Evolutionary conservation across 2,797 vertebrate genomes (phyloP).

Genomic region (Centroberyx gerrardi): DNA sequence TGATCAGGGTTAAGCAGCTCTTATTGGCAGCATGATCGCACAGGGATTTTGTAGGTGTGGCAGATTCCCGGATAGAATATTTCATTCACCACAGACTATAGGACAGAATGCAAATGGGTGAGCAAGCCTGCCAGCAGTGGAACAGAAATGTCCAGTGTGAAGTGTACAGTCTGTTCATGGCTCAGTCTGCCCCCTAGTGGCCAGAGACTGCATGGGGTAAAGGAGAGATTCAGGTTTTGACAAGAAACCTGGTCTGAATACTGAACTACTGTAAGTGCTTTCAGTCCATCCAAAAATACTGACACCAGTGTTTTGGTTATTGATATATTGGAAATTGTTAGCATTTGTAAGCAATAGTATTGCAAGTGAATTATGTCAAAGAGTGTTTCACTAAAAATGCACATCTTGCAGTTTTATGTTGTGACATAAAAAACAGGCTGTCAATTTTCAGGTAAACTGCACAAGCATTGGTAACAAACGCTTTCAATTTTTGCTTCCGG

Average conservation of each 20-base stretch:
- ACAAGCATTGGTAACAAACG: background rate
- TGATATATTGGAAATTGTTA: background rate
- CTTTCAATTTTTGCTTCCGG: too few species aligned
- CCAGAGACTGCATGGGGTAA: conserved; percentile 13
- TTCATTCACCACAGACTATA: background rate
- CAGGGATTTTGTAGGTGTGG: background rate
- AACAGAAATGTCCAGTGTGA: conserved; percentile 33
- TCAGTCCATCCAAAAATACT: background rate
- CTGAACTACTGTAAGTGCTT: background rate
- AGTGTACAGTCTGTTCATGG: conserved; percentile 52
- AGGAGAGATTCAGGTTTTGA: background rate
- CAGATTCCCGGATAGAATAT: background rate
- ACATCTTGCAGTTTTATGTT: too few species aligned
- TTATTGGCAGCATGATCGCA: background rate
- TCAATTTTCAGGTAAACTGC: background rate
- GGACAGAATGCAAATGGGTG: conserved; percentile 2
- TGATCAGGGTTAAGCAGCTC: background rate
- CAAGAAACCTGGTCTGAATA: too few species aligned
- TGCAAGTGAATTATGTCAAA: too few species aligned
- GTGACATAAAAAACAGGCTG: background rate
- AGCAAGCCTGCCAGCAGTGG: background rate
- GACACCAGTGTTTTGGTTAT: background rate
- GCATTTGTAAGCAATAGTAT: too few species aligned
- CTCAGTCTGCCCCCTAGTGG: conserved; percentile 84
- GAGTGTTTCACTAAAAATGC: too few species aligned